Evolutionary conservation across 2,797 vertebrate species (phyloP).

Genomic region (Chaenodraco wilsoni): DNA sequence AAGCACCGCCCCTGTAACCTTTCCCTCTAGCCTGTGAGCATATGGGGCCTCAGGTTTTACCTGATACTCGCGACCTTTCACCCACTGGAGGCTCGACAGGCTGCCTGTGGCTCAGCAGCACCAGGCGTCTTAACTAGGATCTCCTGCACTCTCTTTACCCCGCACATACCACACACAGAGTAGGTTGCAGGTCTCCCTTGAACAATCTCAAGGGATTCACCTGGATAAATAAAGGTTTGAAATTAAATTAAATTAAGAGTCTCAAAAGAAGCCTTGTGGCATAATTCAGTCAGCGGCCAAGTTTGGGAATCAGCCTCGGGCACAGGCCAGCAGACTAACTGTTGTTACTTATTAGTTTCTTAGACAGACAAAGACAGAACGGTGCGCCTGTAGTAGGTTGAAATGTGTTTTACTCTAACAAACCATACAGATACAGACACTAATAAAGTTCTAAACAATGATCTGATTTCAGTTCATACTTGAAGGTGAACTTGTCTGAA

Average conservation of each 20-base stretch:
- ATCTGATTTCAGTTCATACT: too few species aligned
- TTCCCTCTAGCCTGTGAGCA: slow-evolving; percentile 26
- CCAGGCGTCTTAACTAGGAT: slow-evolving; percentile 51
- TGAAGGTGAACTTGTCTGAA: not conserved
- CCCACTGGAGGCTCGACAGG: slow-evolving; percentile 65
- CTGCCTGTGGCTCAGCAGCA: slow-evolving; percentile 47
- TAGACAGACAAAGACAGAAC: not conserved
- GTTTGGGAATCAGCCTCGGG: slow-evolving; percentile 45
- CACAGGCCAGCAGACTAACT: slow-evolving; percentile 18
- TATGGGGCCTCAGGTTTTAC: slow-evolving; percentile 53
- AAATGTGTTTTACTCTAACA: not conserved
- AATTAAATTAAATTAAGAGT: not conserved
- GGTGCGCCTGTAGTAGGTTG: not conserved
- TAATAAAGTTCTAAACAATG: too few species aligned
- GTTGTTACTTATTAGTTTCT: slow-evolving; percentile 14
- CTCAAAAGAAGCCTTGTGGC: not conserved
- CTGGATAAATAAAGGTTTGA: too few species aligned
- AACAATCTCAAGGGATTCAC: too few species aligned
- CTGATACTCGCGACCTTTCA: slow-evolving; percentile 75
- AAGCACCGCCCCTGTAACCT: slow-evolving; percentile 40
- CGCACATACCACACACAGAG: slow-evolving; percentile 29
- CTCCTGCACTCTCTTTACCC: slow-evolving; percentile 1
- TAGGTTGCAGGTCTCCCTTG: too few species aligned
- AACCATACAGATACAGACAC: not conserved
- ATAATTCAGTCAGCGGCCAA: slow-evolving; percentile 59